These are phyloP conservation scores for Acronicta alni DNA, from an alignment of 2,888 invertebrate species.

Conservation along the genomic window DNA sequence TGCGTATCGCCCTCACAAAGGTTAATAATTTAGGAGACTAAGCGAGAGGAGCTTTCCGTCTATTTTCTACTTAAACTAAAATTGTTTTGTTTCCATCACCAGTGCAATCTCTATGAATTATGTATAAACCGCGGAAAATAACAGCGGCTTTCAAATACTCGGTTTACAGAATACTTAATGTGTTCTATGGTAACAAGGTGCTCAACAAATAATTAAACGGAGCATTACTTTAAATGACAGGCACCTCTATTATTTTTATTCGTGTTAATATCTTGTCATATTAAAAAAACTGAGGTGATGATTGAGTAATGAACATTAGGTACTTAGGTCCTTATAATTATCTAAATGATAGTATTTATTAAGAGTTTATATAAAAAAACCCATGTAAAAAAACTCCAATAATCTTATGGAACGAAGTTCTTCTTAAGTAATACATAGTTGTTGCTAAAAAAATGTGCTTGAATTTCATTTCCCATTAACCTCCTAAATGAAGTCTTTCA, in stretches of 20 bases:
- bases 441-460: no score
- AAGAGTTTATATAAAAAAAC: no score
- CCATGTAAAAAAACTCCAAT: no score
- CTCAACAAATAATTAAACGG: constrained; percentile 40
- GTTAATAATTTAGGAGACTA: constrained; percentile 88
- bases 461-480: neutral
- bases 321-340: no score
- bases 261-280: no score
- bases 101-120: constrained; percentile 72
- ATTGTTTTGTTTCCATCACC: constrained; percentile 79
- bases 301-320: neutral
- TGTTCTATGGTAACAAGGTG: constrained; percentile 34
- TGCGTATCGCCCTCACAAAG: constrained; percentile 84
- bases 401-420: no score
- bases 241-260: constrained; percentile 10
- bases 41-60: constrained; percentile 77
- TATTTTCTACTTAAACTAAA: constrained; percentile 82
- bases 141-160: constrained; percentile 59
- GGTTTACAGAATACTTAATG: constrained; percentile 56
- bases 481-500: constrained; percentile 30
- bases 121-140: constrained; percentile 61
- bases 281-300: neutral
- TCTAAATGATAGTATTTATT: no score
- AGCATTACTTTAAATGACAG: constrained; percentile 10
- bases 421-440: no score